Evolutionary conservation across 1,140 invertebrate genomes (phyloP), one percentile per base, ranked within the genome.

Genomic region (Goniozus legneri): DNA sequence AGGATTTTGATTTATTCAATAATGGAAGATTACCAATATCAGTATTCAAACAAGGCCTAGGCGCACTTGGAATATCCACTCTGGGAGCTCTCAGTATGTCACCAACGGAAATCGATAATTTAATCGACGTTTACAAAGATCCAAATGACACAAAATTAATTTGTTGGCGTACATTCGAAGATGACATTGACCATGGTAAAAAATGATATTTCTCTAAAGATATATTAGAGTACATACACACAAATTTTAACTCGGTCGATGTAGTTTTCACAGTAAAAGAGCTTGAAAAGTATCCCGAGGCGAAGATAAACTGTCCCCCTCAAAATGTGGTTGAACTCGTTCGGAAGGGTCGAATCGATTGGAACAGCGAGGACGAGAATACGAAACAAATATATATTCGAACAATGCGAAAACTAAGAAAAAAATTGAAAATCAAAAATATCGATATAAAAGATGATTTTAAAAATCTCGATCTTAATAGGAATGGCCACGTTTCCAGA

Each of bases 91-190:
- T 81, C 35, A 77, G 75, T 50, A 52, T 87, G 3, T 71, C 79
- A 0, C 66, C 79, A 41, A 58, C 76, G 1, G 85, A 87, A 65
- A 70, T 83, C 15, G 60, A 79, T 44, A 74, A 75, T 14, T 53
- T 88, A 2, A 71, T 79, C 39, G 65, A 72, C 2, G 77, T 83
- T 58, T 88, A 87, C 62, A 57, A 73, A 31, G 84, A 87, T 70
- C 82, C 83, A 10, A 77, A 80, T 35, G 84, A 87, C 62, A 67
- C 68, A 0, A 73, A 78, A 16, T 72, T 80, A 27, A 73, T 87
- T 13, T 83, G 79, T 47, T 87, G 85, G 84, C 77, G 79, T 27
- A 82, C 78, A n/a, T 88, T 87, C 59, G 80, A 82, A 50, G 82
- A 86, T 54, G 85, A 87, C 58, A 80, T 87, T 32, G 82, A 87